phyloP scores from a whole-genome alignment of 2,113 vertebrate genomes.

The Zeus faber region DNA sequence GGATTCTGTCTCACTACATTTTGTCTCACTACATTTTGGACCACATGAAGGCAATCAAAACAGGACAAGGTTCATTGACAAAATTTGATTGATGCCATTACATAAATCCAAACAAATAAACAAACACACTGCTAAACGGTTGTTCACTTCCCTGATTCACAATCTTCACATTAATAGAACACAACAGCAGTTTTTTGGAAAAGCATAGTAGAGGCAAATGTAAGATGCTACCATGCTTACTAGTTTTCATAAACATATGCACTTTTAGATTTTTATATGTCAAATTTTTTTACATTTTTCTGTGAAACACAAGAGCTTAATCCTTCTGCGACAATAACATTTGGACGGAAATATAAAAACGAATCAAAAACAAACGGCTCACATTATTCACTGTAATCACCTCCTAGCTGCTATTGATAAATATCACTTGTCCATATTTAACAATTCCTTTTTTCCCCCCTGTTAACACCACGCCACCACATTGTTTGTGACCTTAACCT shows the following conservation, averaged over 20 bases:
- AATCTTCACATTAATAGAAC: slow-evolving; percentile 41
- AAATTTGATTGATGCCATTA: slow-evolving; percentile 36
- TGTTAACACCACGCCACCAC: too few species aligned
- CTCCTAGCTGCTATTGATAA: slow-evolving; percentile 3
- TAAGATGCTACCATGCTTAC: slow-evolving; percentile 54
- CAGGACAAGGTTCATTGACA: slow-evolving; percentile 48
- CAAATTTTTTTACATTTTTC: slow-evolving; percentile 37
- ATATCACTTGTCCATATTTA: too few species aligned
- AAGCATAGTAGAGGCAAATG: slow-evolving; percentile 45
- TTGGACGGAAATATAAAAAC: slow-evolving; percentile 37
- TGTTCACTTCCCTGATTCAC: slow-evolving; percentile 48
- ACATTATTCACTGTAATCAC: slow-evolving; percentile 12
- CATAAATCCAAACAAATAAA: slow-evolving; percentile 48
- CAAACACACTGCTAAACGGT: slow-evolving; percentile 49
- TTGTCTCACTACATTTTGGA: slow-evolving; percentile 56
- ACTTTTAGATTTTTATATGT: slow-evolving; percentile 37
- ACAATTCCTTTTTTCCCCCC: too few species aligned
- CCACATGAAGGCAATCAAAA: slow-evolving; percentile 52
- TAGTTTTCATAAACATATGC: slow-evolving; percentile 36
- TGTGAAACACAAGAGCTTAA: slow-evolving; percentile 26
- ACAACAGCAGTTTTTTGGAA: slow-evolving; percentile 43
- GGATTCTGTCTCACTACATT: slow-evolving; percentile 64
- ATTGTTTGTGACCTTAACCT: slow-evolving; percentile 8
- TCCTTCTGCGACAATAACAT: slow-evolving; percentile 26
- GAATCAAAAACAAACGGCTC: slow-evolving; percentile 30